These are phyloP conservation scores for Drosophila aldrichi DNA, from an alignment of 2,888 invertebrate genomes.

Conservation along the genomic window DNA sequence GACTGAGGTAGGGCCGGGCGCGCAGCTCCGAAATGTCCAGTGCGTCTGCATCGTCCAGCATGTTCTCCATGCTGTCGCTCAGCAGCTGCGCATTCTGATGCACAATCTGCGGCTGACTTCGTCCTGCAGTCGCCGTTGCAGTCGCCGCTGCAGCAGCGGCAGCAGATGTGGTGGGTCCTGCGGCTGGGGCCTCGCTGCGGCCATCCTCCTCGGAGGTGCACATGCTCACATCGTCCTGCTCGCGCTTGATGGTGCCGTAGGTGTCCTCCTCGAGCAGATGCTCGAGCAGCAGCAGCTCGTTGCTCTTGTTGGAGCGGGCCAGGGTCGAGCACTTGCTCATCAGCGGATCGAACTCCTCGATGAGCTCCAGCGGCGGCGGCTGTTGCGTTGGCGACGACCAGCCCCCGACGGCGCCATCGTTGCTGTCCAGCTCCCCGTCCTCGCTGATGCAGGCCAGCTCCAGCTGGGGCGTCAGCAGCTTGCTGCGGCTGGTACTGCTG, in stretches of 20 bases:
- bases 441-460: slow-evolving; percentile 62
- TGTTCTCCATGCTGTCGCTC: slow-evolving; percentile 82
- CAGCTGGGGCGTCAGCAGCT: slow-evolving; percentile 75
- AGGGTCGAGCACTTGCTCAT: slow-evolving; percentile 74
- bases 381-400: slow-evolving; percentile 5
- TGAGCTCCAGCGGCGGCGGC: slow-evolving; percentile 86
- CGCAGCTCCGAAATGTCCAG: slow-evolving; percentile 44
- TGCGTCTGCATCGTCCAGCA: slow-evolving; percentile 61
- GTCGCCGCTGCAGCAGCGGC: neutral
- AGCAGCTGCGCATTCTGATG: slow-evolving; percentile 83
- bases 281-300: slow-evolving; percentile 88
- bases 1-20: slow-evolving; percentile 69
- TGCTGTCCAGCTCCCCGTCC: slow-evolving; percentile 55
- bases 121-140: neutral
- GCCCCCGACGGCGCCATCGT: slow-evolving; percentile 76
- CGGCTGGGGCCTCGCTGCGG: slow-evolving; percentile 38
- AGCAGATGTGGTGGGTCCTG: neutral
- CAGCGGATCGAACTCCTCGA: slow-evolving; percentile 91
- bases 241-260: slow-evolving; percentile 87
- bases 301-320: slow-evolving; percentile 85
- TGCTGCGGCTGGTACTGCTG: slow-evolving; percentile 71
- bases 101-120: slow-evolving; percentile 74
- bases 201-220: slow-evolving; percentile 86
- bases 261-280: slow-evolving; percentile 89
- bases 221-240: slow-evolving; percentile 84